Evolutionary conservation across 92 coral and sea anemone species (phyloP).

Genomic region (Micromussa lordhowensis): DNA sequence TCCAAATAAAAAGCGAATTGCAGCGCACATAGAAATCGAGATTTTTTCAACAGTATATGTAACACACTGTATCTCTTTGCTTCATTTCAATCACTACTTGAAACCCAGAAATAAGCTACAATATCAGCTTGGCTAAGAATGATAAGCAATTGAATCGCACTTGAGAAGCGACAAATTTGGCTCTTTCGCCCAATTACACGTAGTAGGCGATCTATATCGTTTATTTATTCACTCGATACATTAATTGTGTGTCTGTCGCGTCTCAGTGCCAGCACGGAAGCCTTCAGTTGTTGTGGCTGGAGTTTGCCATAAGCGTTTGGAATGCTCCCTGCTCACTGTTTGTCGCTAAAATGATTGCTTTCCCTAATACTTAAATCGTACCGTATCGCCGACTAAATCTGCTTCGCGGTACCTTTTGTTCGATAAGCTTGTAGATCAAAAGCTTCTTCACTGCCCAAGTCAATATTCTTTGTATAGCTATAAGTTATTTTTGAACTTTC

Average conservation of each 20-base stretch:
- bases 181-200: not conserved
- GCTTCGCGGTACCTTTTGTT: not conserved
- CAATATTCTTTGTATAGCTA: not conserved
- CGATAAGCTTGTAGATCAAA: not conserved
- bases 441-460: not conserved
- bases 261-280: not conserved
- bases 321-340: too few species aligned
- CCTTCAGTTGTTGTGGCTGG: not conserved
- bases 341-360: not conserved
- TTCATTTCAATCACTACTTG: too few species aligned
- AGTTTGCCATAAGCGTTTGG: not conserved
- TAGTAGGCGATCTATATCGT: not conserved
- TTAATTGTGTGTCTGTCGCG: conserved; percentile 1
- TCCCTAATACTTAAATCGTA: not conserved
- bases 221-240: conserved; percentile 11
- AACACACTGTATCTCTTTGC: not conserved
- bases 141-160: not conserved
- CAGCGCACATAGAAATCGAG: not conserved
- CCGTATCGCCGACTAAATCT: not conserved
- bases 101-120: not conserved
- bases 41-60: not conserved
- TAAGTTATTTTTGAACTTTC: not conserved
- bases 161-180: not conserved
- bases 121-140: not conserved
- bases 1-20: not conserved